Percentiles rank a stretch among this genome's conserved stretches.
phyloP scores from a whole-genome alignment of 23 tunicate species.

The Styela plicata region DNA sequence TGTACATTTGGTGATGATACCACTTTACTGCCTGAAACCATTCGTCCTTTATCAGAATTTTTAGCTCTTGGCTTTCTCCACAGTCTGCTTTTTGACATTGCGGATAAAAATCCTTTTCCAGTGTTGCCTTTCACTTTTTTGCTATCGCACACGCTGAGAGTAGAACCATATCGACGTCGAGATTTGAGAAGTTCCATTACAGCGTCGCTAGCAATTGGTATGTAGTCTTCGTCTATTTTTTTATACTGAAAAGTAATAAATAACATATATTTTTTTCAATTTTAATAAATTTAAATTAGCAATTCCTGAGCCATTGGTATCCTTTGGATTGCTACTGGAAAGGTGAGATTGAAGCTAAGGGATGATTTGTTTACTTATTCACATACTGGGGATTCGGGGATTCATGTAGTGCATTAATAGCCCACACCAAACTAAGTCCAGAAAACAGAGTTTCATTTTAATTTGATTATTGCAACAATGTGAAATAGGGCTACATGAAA shows the following conservation, averaged over 20 bases:
- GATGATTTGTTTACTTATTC: too few species aligned
- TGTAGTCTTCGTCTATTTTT: background rate
- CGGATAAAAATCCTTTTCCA: background rate
- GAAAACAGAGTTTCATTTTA: too few species aligned
- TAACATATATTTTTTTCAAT: too few species aligned
- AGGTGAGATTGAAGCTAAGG: too few species aligned
- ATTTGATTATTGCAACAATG: too few species aligned
- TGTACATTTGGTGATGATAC: background rate
- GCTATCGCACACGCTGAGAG: background rate
- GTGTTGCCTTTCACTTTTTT: conserved; percentile 12
- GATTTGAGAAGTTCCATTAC: background rate
- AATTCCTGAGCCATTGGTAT: too few species aligned
- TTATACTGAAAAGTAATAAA: background rate
- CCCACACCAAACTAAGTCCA: too few species aligned
- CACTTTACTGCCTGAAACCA: background rate
- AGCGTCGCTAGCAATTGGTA: background rate
- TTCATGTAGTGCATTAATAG: too few species aligned
- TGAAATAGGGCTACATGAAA: too few species aligned
- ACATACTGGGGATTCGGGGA: too few species aligned
- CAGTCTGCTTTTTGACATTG: background rate
- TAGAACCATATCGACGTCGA: background rate
- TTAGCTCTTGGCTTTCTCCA: conserved; percentile 4
- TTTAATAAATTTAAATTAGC: too few species aligned
- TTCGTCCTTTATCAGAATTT: background rate
- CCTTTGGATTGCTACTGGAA: too few species aligned